Evolutionary conservation across 2,797 vertebrate species (phyloP).

Genomic region (Tragopan temminckii): DNA sequence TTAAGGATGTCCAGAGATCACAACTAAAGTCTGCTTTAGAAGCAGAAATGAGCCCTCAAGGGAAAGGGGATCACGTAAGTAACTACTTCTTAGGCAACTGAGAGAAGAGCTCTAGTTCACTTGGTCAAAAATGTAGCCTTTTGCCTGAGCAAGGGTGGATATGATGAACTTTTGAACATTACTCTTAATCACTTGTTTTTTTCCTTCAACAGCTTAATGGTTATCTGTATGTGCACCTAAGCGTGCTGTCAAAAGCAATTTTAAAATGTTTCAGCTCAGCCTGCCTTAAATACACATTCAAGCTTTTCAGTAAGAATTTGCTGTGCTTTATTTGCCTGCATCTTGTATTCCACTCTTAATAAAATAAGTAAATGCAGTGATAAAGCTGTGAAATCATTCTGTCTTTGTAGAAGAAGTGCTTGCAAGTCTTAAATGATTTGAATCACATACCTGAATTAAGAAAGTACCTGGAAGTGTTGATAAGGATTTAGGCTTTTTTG

Average conservation of each 20-base stretch:
- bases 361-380: not conserved
- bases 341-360: not conserved
- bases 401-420: not conserved
- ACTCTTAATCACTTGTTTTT: not conserved
- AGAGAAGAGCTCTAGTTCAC: not conserved
- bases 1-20: not conserved
- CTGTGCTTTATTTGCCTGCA: not conserved
- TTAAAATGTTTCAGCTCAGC: not conserved
- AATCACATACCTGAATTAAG: not conserved
- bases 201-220: not conserved
- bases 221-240: not conserved
- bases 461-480: not conserved
- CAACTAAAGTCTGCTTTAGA: not conserved
- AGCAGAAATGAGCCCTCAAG: not conserved
- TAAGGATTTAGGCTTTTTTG: not conserved
- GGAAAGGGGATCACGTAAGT: not conserved
- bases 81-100: not conserved
- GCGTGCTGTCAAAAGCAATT: not conserved
- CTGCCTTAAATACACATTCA: not conserved
- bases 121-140: not conserved
- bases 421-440: not conserved
- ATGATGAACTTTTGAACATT: not conserved
- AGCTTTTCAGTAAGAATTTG: not conserved
- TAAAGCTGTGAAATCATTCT: not conserved
- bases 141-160: not conserved